These are phyloP conservation scores for Pogonomyrmex barbatus DNA, from an alignment of 1,140 invertebrate genomes.

Conservation along the genomic window DNA sequence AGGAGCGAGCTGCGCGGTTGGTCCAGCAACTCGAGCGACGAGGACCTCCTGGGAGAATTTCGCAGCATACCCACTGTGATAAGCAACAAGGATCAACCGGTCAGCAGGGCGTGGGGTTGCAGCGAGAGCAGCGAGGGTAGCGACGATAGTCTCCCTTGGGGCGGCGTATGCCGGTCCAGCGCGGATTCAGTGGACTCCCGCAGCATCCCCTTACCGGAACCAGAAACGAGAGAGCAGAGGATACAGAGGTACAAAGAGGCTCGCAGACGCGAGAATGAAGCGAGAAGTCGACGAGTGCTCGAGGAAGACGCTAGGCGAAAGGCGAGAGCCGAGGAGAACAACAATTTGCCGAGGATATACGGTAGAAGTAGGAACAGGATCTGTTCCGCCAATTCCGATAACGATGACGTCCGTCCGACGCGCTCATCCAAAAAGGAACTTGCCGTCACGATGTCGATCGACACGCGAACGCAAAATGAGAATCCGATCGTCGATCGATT, in stretches of 20 bases:
- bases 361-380: conserved; percentile 66
- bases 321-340: conserved; percentile 78
- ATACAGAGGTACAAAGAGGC: conserved; percentile 84
- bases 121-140: conserved; percentile 85
- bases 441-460: neutral
- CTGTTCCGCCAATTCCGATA: conserved; percentile 65
- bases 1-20: conserved; percentile 83
- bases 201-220: conserved; percentile 68
- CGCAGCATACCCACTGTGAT: conserved; percentile 74
- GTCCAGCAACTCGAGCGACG: conserved; percentile 85
- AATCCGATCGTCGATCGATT: conserved; percentile 55
- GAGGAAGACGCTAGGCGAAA: conserved; percentile 82
- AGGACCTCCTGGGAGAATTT: conserved; percentile 81
- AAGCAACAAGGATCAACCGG: conserved; percentile 68
- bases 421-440: conserved; percentile 59
- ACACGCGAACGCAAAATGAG: conserved; percentile 57
- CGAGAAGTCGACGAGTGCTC: conserved; percentile 79
- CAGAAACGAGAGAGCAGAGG: conserved; percentile 82
- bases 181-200: conserved; percentile 79
- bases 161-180: conserved; percentile 75
- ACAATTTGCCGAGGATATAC: conserved; percentile 70
- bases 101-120: conserved; percentile 81
- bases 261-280: conserved; percentile 82
- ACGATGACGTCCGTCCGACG: conserved; percentile 29
- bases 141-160: conserved; percentile 84